Conservation (phyloP, 2,113 vertebrate species). For the Hyla sarda region DNA sequence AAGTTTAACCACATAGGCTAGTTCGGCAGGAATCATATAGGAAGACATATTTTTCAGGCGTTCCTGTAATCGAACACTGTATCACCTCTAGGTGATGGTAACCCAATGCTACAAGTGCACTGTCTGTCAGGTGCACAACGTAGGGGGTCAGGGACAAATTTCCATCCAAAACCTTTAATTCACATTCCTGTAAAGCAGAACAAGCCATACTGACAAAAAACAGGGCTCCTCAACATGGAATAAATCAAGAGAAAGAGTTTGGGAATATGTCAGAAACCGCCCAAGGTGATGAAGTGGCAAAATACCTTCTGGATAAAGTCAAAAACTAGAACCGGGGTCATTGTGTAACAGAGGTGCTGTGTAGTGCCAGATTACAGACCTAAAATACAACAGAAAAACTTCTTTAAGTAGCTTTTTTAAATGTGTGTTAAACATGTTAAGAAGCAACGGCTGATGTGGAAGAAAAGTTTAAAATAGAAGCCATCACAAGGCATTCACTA, state of each 20-base stretch:
- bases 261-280: constrained; percentile 8
- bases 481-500: too few relatives aligned
- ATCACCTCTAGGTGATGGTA: constrained; percentile 5
- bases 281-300: constrained; percentile 37
- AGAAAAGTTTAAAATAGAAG: not conserved
- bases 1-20: constrained; percentile 35
- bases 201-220: not conserved
- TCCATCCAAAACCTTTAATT: not conserved
- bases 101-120: not conserved
- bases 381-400: not conserved
- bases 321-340: not conserved
- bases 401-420: too few relatives aligned
- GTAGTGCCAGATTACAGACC: not conserved
- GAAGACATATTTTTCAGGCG: constrained; percentile 10
- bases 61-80: constrained; percentile 8
- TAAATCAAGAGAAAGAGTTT: constrained; percentile 15
- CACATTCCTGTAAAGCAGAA: not conserved
- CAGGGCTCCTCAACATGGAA: not conserved
- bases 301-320: constrained; percentile 29
- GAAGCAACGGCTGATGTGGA: not conserved
- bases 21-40: not conserved
- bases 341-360: not conserved
- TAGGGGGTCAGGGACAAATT: not conserved
- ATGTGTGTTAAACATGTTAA: not conserved
- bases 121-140: not conserved